These are phyloP conservation scores for Fragum whitleyi DNA, from an alignment of 2,888 invertebrate species.

Conservation along the genomic window DNA sequence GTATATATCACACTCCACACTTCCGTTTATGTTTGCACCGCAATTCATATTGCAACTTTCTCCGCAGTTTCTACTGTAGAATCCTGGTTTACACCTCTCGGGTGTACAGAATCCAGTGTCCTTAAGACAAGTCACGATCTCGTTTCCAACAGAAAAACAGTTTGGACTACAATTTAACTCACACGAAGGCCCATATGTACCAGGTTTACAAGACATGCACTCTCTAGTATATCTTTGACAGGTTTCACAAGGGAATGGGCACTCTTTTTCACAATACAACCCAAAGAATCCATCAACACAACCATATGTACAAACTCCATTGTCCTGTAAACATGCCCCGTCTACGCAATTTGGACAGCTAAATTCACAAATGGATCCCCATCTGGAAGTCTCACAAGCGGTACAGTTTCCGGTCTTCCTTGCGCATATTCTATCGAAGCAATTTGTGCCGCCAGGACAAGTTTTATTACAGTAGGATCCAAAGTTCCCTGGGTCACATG, in stretches of 20 bases:
- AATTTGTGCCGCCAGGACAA: slow-evolving; percentile 40
- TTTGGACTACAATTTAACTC: slow-evolving; percentile 43
- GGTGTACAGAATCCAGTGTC: slow-evolving; percentile 44
- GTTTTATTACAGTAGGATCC: slow-evolving; percentile 46
- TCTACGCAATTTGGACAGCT: slow-evolving; percentile 40
- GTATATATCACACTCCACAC: slow-evolving; percentile 32
- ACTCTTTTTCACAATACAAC: slow-evolving; percentile 31
- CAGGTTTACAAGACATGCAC: slow-evolving; percentile 44
- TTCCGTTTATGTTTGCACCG: slow-evolving; percentile 11
- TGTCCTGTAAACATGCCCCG: slow-evolving; percentile 38
- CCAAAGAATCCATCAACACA: slow-evolving; percentile 46
- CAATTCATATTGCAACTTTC: slow-evolving; percentile 38
- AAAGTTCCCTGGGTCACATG: slow-evolving; percentile 31
- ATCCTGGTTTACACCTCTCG: slow-evolving; percentile 41
- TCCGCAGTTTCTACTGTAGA: slow-evolving; percentile 32
- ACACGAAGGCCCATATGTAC: slow-evolving; percentile 44
- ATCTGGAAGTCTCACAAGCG: slow-evolving; percentile 29
- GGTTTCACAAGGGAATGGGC: slow-evolving; percentile 38
- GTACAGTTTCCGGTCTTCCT: slow-evolving; percentile 42
- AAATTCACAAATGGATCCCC: slow-evolving; percentile 38
- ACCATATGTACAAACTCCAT: slow-evolving; percentile 34
- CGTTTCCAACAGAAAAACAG: slow-evolving; percentile 9
- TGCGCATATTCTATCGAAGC: slow-evolving; percentile 26
- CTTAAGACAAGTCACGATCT: slow-evolving; percentile 36
- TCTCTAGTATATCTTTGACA: slow-evolving; percentile 41